These are phyloP conservation scores for Yponomeuta sedellus DNA, from an alignment of 2,888 invertebrate genomes.

Conservation along the genomic window DNA sequence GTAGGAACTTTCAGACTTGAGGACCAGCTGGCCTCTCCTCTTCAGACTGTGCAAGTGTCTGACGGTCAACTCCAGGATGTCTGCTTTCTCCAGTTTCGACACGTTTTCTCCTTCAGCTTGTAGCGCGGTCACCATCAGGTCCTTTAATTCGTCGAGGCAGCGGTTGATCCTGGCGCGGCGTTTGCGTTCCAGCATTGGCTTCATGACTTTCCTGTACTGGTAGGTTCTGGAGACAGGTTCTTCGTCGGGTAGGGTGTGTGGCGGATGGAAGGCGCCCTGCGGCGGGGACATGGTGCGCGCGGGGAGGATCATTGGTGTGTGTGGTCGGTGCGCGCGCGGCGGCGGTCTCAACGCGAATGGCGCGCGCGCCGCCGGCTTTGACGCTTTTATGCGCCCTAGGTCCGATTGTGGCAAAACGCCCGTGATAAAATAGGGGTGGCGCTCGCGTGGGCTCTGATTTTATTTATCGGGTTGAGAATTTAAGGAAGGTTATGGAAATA, in stretches of 20 bases:
- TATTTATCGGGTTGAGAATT: slow-evolving; percentile 12
- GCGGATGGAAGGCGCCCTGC: slow-evolving; percentile 70
- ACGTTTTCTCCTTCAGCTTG: slow-evolving; percentile 93
- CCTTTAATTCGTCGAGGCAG: slow-evolving; percentile 92
- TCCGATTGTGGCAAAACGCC: slow-evolving; percentile 73
- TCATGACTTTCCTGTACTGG: slow-evolving; percentile 95
- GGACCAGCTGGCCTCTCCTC: slow-evolving; percentile 78
- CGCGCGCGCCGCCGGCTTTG: slow-evolving; percentile 59
- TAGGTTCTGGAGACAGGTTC: slow-evolving; percentile 90
- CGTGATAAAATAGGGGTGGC: slow-evolving; percentile 72
- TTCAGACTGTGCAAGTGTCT: slow-evolving; percentile 89
- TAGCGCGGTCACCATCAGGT: slow-evolving; percentile 89
- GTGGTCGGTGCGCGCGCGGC: slow-evolving; percentile 54
- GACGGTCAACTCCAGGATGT: slow-evolving; percentile 90
- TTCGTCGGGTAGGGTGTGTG: slow-evolving; percentile 57
- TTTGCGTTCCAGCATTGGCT: slow-evolving; percentile 92
- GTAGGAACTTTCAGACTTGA: slow-evolving; percentile 80
- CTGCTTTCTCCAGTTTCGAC: slow-evolving; percentile 90
- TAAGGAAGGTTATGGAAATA: no score
- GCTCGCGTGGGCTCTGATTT: slow-evolving; percentile 24
- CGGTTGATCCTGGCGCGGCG: slow-evolving; percentile 92
- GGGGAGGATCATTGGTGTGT: slow-evolving; percentile 62
- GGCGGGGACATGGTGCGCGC: slow-evolving; percentile 70
- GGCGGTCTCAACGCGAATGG: slow-evolving; percentile 64
- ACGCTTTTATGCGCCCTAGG: slow-evolving; percentile 70